A percentile compares a stretch with the other conserved stretches of the same genome.
Conservation (phyloP, 1,140 invertebrate species). For the Periplaneta americana region DNA sequence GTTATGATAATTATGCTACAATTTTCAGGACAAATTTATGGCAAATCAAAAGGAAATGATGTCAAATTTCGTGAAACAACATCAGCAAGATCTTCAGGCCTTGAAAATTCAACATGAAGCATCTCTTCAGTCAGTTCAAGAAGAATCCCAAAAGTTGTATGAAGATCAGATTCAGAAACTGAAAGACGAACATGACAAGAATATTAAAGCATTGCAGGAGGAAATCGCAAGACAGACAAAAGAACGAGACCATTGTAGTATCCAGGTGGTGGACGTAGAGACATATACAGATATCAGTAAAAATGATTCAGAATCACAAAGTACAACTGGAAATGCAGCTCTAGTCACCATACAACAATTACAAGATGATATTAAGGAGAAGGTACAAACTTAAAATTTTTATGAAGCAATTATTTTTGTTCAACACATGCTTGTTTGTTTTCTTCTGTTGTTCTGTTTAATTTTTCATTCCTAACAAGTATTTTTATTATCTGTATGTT, state of each 20-base stretch:
- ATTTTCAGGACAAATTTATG: constrained; percentile 1
- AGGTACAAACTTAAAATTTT: background rate
- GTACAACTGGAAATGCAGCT: background rate
- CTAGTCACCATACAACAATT: background rate
- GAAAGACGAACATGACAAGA: background rate
- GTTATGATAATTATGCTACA: background rate
- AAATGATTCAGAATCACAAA: background rate
- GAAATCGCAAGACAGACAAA: background rate
- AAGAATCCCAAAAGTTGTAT: too few species aligned
- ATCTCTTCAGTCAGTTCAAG: background rate
- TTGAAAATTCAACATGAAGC: constrained; percentile 3
- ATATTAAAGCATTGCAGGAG: background rate
- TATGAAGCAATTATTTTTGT: background rate
- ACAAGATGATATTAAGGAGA: background rate
- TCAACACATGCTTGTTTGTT: too few species aligned
- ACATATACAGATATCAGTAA: background rate
- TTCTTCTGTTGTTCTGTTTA: too few species aligned
- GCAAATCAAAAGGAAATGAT: constrained; percentile 5
- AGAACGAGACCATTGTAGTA: background rate
- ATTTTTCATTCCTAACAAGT: too few species aligned
- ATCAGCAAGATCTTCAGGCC: background rate
- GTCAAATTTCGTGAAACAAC: background rate
- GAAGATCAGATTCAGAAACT: background rate
- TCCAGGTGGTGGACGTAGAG: background rate
- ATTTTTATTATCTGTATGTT: too few species aligned